phyloP scores from a whole-genome alignment of 2,797 vertebrate species.

The Sebastes taczanowskii region DNA sequence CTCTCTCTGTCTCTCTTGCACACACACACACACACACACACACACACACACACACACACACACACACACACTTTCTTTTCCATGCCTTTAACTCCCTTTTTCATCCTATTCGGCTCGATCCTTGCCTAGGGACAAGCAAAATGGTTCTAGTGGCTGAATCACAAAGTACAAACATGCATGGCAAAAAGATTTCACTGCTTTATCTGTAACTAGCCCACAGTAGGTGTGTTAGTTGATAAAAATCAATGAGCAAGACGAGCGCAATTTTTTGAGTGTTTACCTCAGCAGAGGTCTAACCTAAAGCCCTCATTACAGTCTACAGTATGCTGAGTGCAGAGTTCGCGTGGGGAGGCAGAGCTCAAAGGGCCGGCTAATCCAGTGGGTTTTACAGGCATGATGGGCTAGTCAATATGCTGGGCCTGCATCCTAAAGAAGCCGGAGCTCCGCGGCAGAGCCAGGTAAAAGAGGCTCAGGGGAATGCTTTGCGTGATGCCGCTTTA shows the following conservation, averaged over 20 bases:
- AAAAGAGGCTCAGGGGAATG: constrained; percentile 73
- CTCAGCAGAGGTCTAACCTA: constrained; percentile 66
- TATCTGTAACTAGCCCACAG: constrained; percentile 42
- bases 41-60: not conserved
- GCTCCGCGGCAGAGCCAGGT: constrained; percentile 56
- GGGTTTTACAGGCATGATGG: constrained; percentile 77
- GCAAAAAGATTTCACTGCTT: constrained; percentile 12
- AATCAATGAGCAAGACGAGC: constrained; percentile 66
- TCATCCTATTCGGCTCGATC: constrained; percentile 43
- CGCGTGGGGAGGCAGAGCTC: constrained; percentile 59
- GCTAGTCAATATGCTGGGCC: constrained; percentile 73
- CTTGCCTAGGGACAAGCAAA: constrained; percentile 42
- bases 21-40: not conserved
- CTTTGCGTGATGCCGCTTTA: constrained; percentile 61
- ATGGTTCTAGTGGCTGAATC: constrained; percentile 36
- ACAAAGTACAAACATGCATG: constrained; percentile 47
- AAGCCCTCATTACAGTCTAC: constrained; percentile 73
- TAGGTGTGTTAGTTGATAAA: constrained; percentile 50
- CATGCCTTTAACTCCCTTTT: constrained; percentile 16
- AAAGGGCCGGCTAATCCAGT: constrained; percentile 75
- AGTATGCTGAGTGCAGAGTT: constrained; percentile 68
- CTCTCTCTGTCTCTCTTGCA: constrained; percentile 7
- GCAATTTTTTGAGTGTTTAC: constrained; percentile 69
- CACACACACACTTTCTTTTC: constrained; percentile 29
- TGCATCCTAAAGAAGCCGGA: constrained; percentile 69